Conservation (phyloP, 2,888 invertebrate species). For the Caenorhabditis macrosperma region DNA sequence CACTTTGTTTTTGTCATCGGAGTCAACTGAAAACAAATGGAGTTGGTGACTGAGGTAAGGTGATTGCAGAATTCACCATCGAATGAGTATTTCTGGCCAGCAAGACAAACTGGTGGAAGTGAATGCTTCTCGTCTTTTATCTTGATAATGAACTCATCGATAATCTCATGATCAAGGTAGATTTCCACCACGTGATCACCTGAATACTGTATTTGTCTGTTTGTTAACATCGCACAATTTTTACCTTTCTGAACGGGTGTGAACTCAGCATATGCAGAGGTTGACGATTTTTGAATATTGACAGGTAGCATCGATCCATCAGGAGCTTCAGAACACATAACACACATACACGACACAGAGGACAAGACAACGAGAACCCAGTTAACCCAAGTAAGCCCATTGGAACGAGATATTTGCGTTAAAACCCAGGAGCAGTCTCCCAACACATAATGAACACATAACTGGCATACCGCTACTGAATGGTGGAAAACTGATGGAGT, state of each 20-base stretch:
- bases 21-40: conserved; percentile 51
- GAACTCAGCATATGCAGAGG: conserved; percentile 69
- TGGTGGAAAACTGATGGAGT: background rate
- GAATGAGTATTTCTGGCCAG: conserved; percentile 71
- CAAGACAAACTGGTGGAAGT: conserved; percentile 65
- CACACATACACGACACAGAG: conserved; percentile 42
- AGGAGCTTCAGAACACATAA: conserved; percentile 73
- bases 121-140: conserved; percentile 51
- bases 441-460: background rate
- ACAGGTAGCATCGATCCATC: conserved; percentile 70
- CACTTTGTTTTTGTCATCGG: conserved; percentile 69
- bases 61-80: conserved; percentile 54
- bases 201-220: conserved; percentile 18
- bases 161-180: conserved; percentile 62
- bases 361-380: conserved; percentile 41
- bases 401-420: conserved; percentile 20
- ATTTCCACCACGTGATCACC: conserved; percentile 76
- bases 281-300: conserved; percentile 64
- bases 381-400: conserved; percentile 31
- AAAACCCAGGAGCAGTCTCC: conserved; percentile 26
- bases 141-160: conserved; percentile 55
- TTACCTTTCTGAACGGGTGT: conserved; percentile 50
- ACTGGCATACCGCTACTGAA: no score
- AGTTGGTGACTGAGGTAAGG: background rate
- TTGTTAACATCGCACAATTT: background rate